These are phyloP conservation scores for Ormia ochracea DNA, from an alignment of 2,888 invertebrate genomes.

Conservation along the genomic window DNA sequence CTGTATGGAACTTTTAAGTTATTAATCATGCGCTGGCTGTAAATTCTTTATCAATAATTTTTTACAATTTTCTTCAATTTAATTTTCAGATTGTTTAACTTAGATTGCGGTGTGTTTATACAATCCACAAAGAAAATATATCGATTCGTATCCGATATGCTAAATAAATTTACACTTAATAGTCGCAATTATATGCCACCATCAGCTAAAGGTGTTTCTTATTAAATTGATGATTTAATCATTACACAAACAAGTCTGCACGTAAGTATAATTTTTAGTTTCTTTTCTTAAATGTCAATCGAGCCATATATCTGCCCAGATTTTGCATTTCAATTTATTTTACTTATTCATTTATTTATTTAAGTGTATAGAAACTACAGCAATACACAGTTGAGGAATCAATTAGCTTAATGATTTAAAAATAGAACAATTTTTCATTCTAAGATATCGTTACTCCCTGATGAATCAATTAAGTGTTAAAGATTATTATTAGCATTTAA, in stretches of 20 bases:
- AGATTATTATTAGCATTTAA: too few relatives aligned
- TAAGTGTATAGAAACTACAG: too few relatives aligned
- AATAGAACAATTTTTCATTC: too few relatives aligned
- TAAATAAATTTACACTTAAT: not conserved
- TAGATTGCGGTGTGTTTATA: slow-evolving; percentile 13
- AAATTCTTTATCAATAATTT: not conserved
- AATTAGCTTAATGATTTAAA: too few relatives aligned
- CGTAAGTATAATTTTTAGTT: too few relatives aligned
- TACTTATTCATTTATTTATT: not conserved
- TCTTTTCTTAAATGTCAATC: too few relatives aligned
- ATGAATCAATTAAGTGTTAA: too few relatives aligned
- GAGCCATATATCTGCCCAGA: not conserved
- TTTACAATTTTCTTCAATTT: not conserved
- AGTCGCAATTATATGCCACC: not conserved
- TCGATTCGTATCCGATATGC: slow-evolving; percentile 7
- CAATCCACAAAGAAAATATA: not conserved
- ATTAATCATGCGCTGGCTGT: slow-evolving; percentile 3
- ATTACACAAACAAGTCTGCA: slow-evolving; percentile 35
- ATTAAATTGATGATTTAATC: slow-evolving; percentile 52
- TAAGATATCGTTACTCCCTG: too few relatives aligned
- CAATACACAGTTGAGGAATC: not conserved
- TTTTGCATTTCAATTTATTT: slow-evolving; percentile 1
- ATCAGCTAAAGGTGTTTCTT: slow-evolving; percentile 26
- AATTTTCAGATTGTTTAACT: slow-evolving; percentile 2
- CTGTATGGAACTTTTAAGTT: not conserved